Percentiles rank a stretch among this genome's conserved stretches.
phyloP scores from a whole-genome alignment of 2,797 vertebrate genomes.

The Halcyon leucocephala region DNA sequence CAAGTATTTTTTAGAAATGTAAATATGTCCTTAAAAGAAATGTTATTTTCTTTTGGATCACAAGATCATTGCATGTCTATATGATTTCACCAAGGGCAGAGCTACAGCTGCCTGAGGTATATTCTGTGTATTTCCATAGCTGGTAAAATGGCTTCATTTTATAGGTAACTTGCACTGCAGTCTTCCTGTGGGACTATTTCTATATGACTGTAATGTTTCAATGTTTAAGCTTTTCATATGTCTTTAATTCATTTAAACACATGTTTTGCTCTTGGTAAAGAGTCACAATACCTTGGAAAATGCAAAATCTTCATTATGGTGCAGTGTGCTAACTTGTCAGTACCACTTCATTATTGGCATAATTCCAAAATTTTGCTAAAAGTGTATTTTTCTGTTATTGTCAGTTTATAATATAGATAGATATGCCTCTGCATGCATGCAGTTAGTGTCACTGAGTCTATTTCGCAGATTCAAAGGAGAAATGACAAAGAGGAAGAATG shows the following conservation, averaged over 20 bases:
- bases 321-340: background rate
- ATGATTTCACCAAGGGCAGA: background rate
- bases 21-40: background rate
- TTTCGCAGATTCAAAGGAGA: background rate
- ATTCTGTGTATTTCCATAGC: background rate
- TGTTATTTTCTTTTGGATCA: background rate
- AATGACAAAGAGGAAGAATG: background rate
- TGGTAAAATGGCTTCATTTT: slow-evolving; percentile 1
- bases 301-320: background rate
- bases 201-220: background rate
- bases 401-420: background rate
- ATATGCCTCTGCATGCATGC: background rate
- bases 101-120: background rate
- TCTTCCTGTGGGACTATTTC: background rate
- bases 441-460: background rate
- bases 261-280: background rate
- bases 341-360: background rate
- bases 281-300: background rate
- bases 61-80: background rate
- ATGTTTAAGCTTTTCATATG: background rate
- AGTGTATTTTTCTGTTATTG: background rate
- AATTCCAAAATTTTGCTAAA: background rate
- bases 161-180: background rate
- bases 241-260: background rate
- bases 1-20: background rate